Base-by-base conservation (phyloP, 2,888 invertebrate species). In the Chloromyia formosa region DNA sequence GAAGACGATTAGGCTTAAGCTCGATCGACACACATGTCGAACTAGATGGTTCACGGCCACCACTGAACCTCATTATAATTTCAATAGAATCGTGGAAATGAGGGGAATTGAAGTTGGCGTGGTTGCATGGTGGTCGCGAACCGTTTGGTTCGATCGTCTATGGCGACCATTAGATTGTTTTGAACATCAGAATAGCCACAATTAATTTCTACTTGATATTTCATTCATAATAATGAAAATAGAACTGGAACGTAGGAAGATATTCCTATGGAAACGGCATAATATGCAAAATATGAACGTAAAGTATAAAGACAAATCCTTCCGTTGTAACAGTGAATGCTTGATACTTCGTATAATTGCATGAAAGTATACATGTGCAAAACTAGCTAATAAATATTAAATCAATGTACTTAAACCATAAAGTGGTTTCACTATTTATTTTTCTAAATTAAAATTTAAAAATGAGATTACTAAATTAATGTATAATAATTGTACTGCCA, bases 301-400 rank as follows among this genome's bases (percentile, higher is more conserved):
- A 74, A 71, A 76, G 76, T 76, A 76, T 76, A 76, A 71, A 76
- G 56, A 56, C 69, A 68, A 75, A 74, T 76, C 76, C 76, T 76
- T 76, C 76, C 76, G 71, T 62, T 54, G 49, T 16, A 18, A 62
- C 20, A 72, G 14, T 35, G n/a, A 49, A 68, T 45, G 23, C 61
- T 27, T 42, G n/a, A 61, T n/a, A 61, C 35, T 12, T 27, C 22
- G 9, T 27, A 18, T 61, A 23, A 61, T 14, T 9, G 23, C 3
- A 61, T 27, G 14, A 27, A 14, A 4, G 7, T 5, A 58, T 16
- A 5, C 7, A 12, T 18, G 22, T 22, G 7, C 58, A 22, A 16
- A 22, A 9, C 45, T 16, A 54, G 10, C 16, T 22, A 54, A 53
- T 20, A 54, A 69, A 54, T 35, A 35, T 69, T 40, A 54, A 49